Evolutionary conservation across 1,140 invertebrate species (phyloP).

Genomic region (Notospermus geniculatus): DNA sequence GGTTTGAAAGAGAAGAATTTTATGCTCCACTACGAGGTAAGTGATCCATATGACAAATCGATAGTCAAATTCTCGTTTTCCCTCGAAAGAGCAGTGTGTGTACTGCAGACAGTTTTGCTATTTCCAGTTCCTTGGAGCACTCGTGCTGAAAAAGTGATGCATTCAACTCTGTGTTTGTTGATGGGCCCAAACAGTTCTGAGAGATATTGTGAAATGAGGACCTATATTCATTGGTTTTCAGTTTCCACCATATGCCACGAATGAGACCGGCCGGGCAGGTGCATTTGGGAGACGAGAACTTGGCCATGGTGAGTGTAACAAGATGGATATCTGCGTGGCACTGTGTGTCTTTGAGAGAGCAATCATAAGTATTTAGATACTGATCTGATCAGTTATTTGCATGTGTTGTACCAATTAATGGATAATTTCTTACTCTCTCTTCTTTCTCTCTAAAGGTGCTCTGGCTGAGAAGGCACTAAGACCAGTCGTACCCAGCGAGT

Average conservation of each 20-base stretch:
- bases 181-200: too few species aligned
- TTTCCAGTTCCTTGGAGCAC: too few species aligned
- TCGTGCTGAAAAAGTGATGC: too few species aligned
- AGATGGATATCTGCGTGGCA: too few species aligned
- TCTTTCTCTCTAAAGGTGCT: slow-evolving; percentile 61
- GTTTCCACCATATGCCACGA: slow-evolving; percentile 96
- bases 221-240: slow-evolving; percentile 28
- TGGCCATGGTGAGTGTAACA: slow-evolving; percentile 74
- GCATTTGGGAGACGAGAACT: slow-evolving; percentile 71
- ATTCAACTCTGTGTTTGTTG: too few species aligned
- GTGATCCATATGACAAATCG: slow-evolving; percentile 12
- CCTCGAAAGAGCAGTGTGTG: too few species aligned
- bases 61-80: slow-evolving; percentile 1
- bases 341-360: too few species aligned
- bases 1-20: slow-evolving; percentile 95
- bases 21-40: slow-evolving; percentile 89
- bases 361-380: too few species aligned
- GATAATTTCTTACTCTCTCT: neutral
- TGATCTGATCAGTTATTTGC: too few species aligned
- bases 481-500: slow-evolving; percentile 65
- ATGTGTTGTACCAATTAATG: neutral
- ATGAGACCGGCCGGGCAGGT: slow-evolving; percentile 76
- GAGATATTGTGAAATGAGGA: neutral
- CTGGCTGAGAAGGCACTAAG: slow-evolving; percentile 87
- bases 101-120: too few species aligned